Percentiles rank a stretch among this genome's conserved stretches.
Evolutionary conservation across 1,140 invertebrate genomes (phyloP).

Genomic region (Ctenoplectra terminalis): DNA sequence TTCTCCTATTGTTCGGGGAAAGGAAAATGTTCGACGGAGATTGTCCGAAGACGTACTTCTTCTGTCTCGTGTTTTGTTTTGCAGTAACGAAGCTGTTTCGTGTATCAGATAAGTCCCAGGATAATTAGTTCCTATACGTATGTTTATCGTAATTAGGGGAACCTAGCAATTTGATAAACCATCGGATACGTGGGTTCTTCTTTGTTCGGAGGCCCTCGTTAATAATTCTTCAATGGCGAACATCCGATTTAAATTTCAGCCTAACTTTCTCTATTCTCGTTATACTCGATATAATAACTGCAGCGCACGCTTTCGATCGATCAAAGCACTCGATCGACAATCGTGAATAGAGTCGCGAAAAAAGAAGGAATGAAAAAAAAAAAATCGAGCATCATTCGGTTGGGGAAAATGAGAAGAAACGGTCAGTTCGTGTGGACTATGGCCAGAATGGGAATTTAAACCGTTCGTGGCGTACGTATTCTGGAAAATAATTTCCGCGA

Average conservation of each 20-base stretch:
- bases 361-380: too few species aligned
- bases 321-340: too few species aligned
- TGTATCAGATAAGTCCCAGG: background rate
- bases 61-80: background rate
- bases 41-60: background rate
- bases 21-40: background rate
- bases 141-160: background rate
- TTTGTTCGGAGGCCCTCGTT: background rate
- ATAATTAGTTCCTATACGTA: background rate
- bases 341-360: too few species aligned
- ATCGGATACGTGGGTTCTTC: background rate
- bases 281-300: background rate
- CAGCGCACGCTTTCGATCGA: too few species aligned
- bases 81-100: background rate
- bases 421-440: background rate
- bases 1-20: constrained; percentile 4
- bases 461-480: background rate
- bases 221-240: background rate
- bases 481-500: constrained; percentile 6
- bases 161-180: constrained; percentile 13
- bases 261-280: background rate
- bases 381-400: too few species aligned
- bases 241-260: background rate
- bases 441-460: constrained; percentile 12
- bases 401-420: too few species aligned